Conservation (phyloP, 2,113 vertebrate species). For the Cyanistes caeruleus region DNA sequence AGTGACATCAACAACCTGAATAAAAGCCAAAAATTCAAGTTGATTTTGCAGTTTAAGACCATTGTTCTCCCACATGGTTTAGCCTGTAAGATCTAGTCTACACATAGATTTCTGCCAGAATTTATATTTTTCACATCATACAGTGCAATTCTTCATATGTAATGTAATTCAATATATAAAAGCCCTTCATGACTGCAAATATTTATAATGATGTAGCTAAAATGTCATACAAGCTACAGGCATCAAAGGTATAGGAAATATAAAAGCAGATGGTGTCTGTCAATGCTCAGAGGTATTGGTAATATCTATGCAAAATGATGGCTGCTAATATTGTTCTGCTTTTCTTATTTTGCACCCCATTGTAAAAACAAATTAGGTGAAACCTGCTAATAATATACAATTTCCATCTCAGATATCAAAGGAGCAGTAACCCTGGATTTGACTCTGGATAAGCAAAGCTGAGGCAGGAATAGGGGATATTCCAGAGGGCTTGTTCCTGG, state of each 20-base stretch:
- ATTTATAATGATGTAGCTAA: neutral
- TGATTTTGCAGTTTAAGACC: slow-evolving; percentile 52
- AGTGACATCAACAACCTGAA: slow-evolving; percentile 60
- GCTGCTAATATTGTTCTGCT: neutral
- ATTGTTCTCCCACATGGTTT: slow-evolving; percentile 7
- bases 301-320: neutral
- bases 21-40: slow-evolving; percentile 58
- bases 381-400: neutral
- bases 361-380: neutral
- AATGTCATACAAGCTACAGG: neutral
- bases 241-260: neutral
- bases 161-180: neutral
- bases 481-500: neutral
- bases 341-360: neutral
- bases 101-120: neutral
- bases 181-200: neutral
- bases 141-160: neutral
- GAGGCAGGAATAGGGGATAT: neutral
- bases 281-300: neutral
- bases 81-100: neutral
- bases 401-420: neutral
- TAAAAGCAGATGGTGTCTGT: neutral
- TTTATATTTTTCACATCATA: neutral
- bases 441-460: neutral
- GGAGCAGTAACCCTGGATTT: neutral